Percentiles rank a stretch among this genome's conserved stretches.
Conservation (phyloP, 1,140 invertebrate species). For the Sitodiplosis mosellana region DNA sequence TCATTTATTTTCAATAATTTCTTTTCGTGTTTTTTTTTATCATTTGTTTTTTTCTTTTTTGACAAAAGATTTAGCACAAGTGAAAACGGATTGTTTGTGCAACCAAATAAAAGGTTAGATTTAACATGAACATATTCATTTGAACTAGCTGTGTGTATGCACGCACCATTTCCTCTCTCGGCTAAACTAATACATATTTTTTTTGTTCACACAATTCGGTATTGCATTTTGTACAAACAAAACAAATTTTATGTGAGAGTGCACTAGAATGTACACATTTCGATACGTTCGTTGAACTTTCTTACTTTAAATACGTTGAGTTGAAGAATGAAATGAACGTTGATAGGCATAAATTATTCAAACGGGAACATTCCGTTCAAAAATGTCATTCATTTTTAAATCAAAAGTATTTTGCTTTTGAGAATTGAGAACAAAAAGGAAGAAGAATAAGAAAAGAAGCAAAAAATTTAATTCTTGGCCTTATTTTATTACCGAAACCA, state of each 20-base stretch:
- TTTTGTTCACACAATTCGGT: not conserved
- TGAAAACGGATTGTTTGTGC: conserved; percentile 1
- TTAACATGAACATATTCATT: not conserved
- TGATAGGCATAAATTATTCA: no score
- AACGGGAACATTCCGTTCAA: no score
- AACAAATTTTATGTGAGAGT: not conserved
- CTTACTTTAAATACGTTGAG: no score
- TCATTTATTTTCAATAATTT: not conserved
- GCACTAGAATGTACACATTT: not conserved
- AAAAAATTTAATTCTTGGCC: no score
- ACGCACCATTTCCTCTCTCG: not conserved
- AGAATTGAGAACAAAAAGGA: no score
- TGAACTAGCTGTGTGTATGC: no score
- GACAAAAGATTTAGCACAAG: not conserved
- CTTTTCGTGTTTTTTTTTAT: not conserved
- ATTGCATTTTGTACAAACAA: not conserved
- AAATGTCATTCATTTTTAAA: no score
- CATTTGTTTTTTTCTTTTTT: not conserved
- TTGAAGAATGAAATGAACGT: no score
- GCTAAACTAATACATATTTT: not conserved
- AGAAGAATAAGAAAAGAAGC: no score
- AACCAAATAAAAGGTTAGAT: conserved; percentile 2
- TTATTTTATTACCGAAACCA: no score
- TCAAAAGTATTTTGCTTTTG: no score
- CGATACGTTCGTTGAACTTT: not conserved